Base-by-base conservation (phyloP, 2,888 invertebrate species). In the Drosophila helvetica region DNA sequence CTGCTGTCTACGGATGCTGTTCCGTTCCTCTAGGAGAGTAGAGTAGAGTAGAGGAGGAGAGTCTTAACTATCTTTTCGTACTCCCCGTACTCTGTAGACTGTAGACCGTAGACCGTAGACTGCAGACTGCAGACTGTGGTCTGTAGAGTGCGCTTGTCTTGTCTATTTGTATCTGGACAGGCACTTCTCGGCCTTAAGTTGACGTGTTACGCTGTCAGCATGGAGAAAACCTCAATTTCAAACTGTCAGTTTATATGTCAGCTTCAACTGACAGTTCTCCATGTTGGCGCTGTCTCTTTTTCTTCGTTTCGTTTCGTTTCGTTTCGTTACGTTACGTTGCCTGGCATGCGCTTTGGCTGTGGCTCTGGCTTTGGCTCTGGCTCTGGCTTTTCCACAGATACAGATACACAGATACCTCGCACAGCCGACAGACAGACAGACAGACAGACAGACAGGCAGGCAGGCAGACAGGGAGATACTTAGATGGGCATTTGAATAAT, bases 181-280 rank as follows among this genome's bases (percentile, higher is more conserved):
- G 86, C 88, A 87, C 83, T 71, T 82, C 82, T 43, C 68, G 82
- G 88, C 86, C 82, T 84, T 88, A 86, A 84, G 82, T 87, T 86
- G 85, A 88, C 87, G 87, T 86, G 85, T 80, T 84, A 88, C 87
- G 89, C 89, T 88, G 89, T 86, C 85, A 86, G 89, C 85, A 76
- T 81, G 78, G 85, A 88, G 85, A 88, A 88, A 86, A 90, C 90
- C 90, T 90, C 90, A 90, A 90, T 90, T 90, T 90, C 85, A 89
- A 89, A 87, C 90, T 90, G 90, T 90, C 90, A 90, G 90, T 90
- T 90, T 86, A 88, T 89, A 79, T 90, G 90, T 90, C 90, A 90
- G 90, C 90, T 87, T 84, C 84, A 90, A 90, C 90, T 90, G 90
- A 89, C 90, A 90, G 90, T 88, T 87, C 86, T 88, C 88, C 86